Evolutionary conservation across 2,888 invertebrate species (phyloP), one percentile per base, ranked within the genome.

Genomic region (Nymphalis polychloros): DNA sequence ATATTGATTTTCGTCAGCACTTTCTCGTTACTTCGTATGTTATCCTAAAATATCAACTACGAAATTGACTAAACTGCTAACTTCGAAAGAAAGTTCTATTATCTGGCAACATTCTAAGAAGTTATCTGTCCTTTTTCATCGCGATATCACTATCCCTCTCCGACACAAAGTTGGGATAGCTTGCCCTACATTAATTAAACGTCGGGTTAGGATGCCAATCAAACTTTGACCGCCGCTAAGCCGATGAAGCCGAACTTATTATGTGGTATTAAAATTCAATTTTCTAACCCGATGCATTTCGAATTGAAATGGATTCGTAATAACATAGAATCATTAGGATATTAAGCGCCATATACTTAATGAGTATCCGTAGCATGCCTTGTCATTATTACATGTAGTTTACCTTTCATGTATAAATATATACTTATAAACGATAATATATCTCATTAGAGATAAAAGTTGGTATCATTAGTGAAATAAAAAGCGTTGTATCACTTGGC

Each of bases 241-340:
- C 89, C 87, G 86, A 85, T 86, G 85, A 86, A 89, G 86, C 89
- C 85, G 79, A 85, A 90, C 89, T 88, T 89, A 90, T 91, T 90
- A 91, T 88, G 87, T 87, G 84, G 88, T 84, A 91, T 91, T 90
- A 90, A 90, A 92, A 89, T 88, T 88, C 86, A 82, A 91, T 91
- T 90, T 89, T 85, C 86, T 78, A 83, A 80, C 75, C 75, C 78
- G 77, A 82, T 83, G 82, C 84, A 79, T 79, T 82, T 73, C 77
- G 84, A 89, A 89, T 89, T 87, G 88, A 88, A 86, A 85, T 84
- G 82, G 81, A 83, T 81, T 78, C 76, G 76, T 81, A 78, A 83
- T 78, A 70, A 73, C 71, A 68, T 63, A 49, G 57, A 64, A 64
- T 52, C 35, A 66, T 69, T 59, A 67, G 63, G 49, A 64, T 71